A percentile compares a stretch with the other conserved stretches of the same genome.
Evolutionary conservation across 2,888 invertebrate genomes (phyloP).

Genomic region (Drosophila melanocephala): DNA sequence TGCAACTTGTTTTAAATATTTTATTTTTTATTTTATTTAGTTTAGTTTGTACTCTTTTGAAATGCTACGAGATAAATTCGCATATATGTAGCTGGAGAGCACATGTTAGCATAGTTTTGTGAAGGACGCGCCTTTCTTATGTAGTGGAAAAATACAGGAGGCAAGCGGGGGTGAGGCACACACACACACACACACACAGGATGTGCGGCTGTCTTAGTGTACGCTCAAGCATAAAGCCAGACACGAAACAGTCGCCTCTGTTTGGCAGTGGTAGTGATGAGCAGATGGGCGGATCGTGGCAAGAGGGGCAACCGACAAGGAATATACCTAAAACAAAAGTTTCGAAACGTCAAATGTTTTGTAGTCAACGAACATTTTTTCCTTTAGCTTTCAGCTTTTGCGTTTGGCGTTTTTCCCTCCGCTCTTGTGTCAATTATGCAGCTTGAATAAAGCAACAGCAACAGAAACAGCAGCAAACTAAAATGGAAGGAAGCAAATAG

Average conservation of each 20-base stretch:
- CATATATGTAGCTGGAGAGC: conserved; percentile 24
- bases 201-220: conserved; percentile 63
- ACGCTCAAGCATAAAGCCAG: conserved; percentile 55
- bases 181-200: conserved; percentile 39
- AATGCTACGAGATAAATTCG: conserved; percentile 26
- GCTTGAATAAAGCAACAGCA: conserved; percentile 58
- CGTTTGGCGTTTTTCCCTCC: conserved; percentile 32
- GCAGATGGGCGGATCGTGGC: not conserved
- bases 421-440: conserved; percentile 70
- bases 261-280: not conserved
- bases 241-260: conserved; percentile 27
- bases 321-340: conserved; percentile 36
- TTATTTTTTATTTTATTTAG: conserved; percentile 23
- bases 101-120: conserved; percentile 54
- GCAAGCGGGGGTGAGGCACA: conserved; percentile 1
- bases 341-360: conserved; percentile 73
- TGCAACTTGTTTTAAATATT: not conserved
- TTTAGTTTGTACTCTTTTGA: conserved; percentile 10
- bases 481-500: conserved; percentile 26
- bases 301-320: not conserved
- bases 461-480: conserved; percentile 26
- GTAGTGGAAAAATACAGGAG: not conserved
- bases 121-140: conserved; percentile 48
- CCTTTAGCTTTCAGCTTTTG: conserved; percentile 28
- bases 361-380: conserved; percentile 45